Conservation (phyloP, 2,888 invertebrate genomes). For the Carabus problematicus region DNA sequence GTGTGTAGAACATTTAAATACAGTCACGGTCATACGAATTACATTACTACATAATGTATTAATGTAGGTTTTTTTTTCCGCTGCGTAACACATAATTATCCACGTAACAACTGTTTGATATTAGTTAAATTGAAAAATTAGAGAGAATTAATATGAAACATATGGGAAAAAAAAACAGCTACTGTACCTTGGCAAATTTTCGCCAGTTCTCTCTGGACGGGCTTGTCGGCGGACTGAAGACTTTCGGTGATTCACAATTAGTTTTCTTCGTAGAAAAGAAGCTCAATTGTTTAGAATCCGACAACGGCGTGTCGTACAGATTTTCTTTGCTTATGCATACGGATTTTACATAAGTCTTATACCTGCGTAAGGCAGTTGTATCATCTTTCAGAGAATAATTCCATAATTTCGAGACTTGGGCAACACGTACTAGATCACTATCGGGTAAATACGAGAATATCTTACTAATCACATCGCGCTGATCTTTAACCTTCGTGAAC, state of each 20-base stretch:
- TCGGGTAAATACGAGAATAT: slow-evolving; percentile 30
- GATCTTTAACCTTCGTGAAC: slow-evolving; percentile 20
- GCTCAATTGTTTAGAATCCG: neutral
- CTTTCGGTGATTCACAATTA: neutral
- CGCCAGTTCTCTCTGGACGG: slow-evolving; percentile 25
- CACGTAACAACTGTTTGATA: too few relatives aligned
- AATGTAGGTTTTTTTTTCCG: too few relatives aligned
- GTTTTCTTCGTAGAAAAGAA: neutral
- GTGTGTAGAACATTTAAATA: too few relatives aligned
- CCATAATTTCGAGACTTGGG: slow-evolving; percentile 27
- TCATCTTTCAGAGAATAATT: slow-evolving; percentile 5
- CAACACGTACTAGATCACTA: slow-evolving; percentile 27
- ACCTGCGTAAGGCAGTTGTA: slow-evolving; percentile 7
- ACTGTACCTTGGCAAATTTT: neutral
- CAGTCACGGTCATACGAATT: too few relatives aligned
- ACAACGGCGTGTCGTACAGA: neutral
- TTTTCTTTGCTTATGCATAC: slow-evolving; percentile 30
- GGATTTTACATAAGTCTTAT: slow-evolving; percentile 6
- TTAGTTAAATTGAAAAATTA: too few relatives aligned
- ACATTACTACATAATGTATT: too few relatives aligned
- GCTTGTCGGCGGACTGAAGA: slow-evolving; percentile 7
- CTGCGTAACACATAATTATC: too few relatives aligned
- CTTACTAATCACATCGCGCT: slow-evolving; percentile 12
- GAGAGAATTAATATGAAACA: neutral
- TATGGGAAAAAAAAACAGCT: neutral